These are phyloP conservation scores for Caenorhabditis latens DNA, from an alignment of 1,140 invertebrate species.

Conservation along the genomic window DNA sequence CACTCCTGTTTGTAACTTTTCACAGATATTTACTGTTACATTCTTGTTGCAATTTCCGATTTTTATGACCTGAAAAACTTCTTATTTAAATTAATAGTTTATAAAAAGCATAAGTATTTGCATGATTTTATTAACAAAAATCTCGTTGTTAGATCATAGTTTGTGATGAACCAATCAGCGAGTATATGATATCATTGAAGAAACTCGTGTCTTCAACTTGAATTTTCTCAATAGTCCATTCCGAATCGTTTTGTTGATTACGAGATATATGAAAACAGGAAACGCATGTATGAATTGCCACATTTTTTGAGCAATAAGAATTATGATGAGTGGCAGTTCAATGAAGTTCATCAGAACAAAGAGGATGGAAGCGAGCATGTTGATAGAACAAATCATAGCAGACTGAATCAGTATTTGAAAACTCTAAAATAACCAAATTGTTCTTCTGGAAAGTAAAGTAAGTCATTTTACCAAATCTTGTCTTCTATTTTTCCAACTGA, in stretches of 20 bases:
- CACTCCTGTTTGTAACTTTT: no score
- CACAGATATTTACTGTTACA: no score
- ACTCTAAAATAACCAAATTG: not conserved
- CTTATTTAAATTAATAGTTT: no score
- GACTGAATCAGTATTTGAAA: conserved; percentile 5
- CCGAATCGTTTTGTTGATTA: not conserved
- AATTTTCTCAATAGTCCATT: not conserved
- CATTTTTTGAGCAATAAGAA: not conserved
- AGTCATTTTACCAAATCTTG: not conserved
- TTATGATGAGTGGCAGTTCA: not conserved
- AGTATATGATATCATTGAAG: no score
- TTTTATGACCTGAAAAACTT: no score
- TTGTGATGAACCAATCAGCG: no score
- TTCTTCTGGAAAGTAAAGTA: not conserved
- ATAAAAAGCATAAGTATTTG: no score
- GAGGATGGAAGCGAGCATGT: not conserved
- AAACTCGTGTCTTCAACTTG: not conserved
- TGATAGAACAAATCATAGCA: conserved; percentile 3
- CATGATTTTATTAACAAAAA: no score
- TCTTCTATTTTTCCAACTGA: not conserved
- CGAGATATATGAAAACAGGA: not conserved
- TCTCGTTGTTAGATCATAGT: no score
- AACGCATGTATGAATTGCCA: not conserved
- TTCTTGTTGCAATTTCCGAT: no score
- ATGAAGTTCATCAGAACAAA: conserved; percentile 3